Evolutionary conservation across 1,140 invertebrate genomes (phyloP), one percentile per base, ranked within the genome.

Genomic region (Atopsyche davidsoni): DNA sequence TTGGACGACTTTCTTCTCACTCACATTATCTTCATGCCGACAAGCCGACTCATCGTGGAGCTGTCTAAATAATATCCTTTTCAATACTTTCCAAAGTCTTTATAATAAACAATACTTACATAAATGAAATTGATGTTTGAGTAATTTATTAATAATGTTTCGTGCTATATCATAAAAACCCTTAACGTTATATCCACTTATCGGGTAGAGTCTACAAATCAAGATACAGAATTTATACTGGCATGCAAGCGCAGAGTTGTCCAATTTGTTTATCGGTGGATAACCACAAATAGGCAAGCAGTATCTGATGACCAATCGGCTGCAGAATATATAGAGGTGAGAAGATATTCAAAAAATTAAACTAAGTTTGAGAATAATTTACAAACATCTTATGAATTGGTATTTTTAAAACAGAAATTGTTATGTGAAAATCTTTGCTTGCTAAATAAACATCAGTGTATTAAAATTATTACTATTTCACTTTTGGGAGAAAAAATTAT

Each of bases 1-100:
- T 71, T 91, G 31, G 88, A 91, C 63, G 89, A 92, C 68, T 91
- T 92, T 65, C 72, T 92, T 32, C 69, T 92, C 11, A 92, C 89
- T n/a, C 86, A 92, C 65, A 84, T 89, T 43, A 83, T 92, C 39
- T 92, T 88, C 68, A 86, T 92, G 78, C 83, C 87, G 10, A 83
- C 80, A 40, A 80, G 86, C 51, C 78, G 85, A 55, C 72, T 92
- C 39, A 83, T 88, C 62, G 78, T 82, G 32, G 82, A 87, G 64
- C 74, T 92, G 31, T 77, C 83, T 57, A 84, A 78, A 75, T 79
- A 85, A 82, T 86, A 85, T 83, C 81, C 82, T 82, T 82, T 80
- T 73, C 51, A 57, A 47, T 54, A 36, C 38, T n/a, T n/a, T n/a
- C n/a, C n/a, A n/a, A n/a, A n/a, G n/a, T n/a, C n/a, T n/a, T 7